Percentiles rank a stretch among this genome's conserved stretches.
These are phyloP conservation scores for Leucophenga varia DNA, from an alignment of 1,140 invertebrate genomes.

Conservation along the genomic window DNA sequence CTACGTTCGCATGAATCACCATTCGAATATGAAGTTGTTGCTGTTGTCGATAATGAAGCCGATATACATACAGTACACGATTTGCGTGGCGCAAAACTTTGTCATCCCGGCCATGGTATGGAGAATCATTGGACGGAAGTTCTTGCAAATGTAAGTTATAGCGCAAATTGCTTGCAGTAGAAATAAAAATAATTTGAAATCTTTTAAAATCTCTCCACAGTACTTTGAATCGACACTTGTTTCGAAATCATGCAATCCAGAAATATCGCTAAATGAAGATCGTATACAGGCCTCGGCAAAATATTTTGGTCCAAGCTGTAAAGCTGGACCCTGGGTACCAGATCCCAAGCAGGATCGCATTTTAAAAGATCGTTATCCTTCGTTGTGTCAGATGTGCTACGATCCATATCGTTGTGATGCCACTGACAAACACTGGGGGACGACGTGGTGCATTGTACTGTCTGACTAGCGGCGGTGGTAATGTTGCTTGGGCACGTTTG, in stretches of 20 bases:
- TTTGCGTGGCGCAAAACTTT: slow-evolving; percentile 68
- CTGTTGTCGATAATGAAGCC: slow-evolving; percentile 65
- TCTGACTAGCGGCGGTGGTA: slow-evolving; percentile 71
- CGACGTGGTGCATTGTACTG: slow-evolving; percentile 76
- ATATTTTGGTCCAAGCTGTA: slow-evolving; percentile 75
- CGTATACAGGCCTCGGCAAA: slow-evolving; percentile 66
- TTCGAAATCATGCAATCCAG: slow-evolving; percentile 64
- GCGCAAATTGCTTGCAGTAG: neutral
- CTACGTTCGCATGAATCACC: slow-evolving; percentile 59
- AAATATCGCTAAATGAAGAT: slow-evolving; percentile 71
- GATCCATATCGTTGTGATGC: slow-evolving; percentile 64
- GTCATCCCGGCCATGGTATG: slow-evolving; percentile 72
- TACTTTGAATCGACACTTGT: slow-evolving; percentile 74
- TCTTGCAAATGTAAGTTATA: slow-evolving; percentile 63
- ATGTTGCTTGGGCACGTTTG: slow-evolving; percentile 77
- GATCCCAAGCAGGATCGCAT: slow-evolving; percentile 65
- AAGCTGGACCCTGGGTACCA: slow-evolving; percentile 77
- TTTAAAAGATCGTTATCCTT: slow-evolving; percentile 70
- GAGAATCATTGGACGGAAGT: slow-evolving; percentile 68
- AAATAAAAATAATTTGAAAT: neutral
- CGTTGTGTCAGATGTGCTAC: slow-evolving; percentile 71
- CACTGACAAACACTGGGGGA: slow-evolving; percentile 78
- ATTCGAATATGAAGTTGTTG: slow-evolving; percentile 69
- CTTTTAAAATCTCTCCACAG: slow-evolving; percentile 51
- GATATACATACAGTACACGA: slow-evolving; percentile 60